These are phyloP conservation scores for Littorina saxatilis DNA, from an alignment of 1,140 invertebrate species.

Conservation along the genomic window DNA sequence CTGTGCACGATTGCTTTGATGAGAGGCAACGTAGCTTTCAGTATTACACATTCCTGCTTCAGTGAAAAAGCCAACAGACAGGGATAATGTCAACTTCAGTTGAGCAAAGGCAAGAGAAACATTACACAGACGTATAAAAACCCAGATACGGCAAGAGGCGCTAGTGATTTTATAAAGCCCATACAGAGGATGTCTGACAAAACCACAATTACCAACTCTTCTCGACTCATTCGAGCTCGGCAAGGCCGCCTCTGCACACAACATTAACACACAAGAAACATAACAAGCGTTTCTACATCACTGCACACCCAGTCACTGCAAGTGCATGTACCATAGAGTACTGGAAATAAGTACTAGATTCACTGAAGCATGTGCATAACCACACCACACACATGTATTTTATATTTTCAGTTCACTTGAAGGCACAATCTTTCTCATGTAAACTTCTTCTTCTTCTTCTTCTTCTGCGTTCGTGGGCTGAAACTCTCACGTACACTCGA, in stretches of 20 bases:
- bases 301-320: too few relatives aligned
- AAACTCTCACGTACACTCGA: too few relatives aligned
- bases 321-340: too few relatives aligned
- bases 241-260: slow-evolving; percentile 33
- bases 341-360: too few relatives aligned
- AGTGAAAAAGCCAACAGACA: too few relatives aligned
- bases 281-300: background rate
- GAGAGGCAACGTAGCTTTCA: too few relatives aligned
- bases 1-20: too few relatives aligned
- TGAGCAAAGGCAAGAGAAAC: background rate
- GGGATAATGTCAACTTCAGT: too few relatives aligned
- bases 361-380: background rate
- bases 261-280: slow-evolving; percentile 6
- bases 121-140: background rate
- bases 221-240: slow-evolving; percentile 35
- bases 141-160: background rate
- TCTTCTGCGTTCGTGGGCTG: too few relatives aligned
- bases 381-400: too few relatives aligned
- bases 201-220: slow-evolving; percentile 32
- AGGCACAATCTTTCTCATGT: background rate
- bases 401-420: background rate
- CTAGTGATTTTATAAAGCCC: background rate
- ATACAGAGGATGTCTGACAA: background rate
- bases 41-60: too few relatives aligned
- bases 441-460: too few relatives aligned